phyloP scores from a whole-genome alignment of 1,140 invertebrate genomes.

The Leptopilina clavipes region DNA sequence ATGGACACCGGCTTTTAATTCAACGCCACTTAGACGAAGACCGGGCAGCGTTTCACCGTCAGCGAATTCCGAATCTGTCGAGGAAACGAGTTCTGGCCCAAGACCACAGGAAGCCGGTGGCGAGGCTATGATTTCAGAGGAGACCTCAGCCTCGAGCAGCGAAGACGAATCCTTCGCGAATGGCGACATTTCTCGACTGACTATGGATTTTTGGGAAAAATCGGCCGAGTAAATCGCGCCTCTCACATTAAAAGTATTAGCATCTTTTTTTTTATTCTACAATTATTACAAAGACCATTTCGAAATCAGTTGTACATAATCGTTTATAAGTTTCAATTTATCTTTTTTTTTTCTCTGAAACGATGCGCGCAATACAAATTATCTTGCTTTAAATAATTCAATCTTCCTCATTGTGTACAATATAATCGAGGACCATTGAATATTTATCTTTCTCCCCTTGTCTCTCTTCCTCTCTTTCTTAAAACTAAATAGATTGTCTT shows the following conservation, averaged over 20 bases:
- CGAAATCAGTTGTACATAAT: constrained; percentile 23
- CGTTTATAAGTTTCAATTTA: constrained; percentile 6
- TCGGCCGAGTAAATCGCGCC: constrained; percentile 43
- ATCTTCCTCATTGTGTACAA: constrained; percentile 24
- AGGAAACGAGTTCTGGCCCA: constrained; percentile 58
- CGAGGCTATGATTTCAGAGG: constrained; percentile 75
- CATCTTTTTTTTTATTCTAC: constrained; percentile 1
- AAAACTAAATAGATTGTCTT: not conserved
- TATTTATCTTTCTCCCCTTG: not conserved
- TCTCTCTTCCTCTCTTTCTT: not conserved
- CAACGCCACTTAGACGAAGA: constrained; percentile 59
- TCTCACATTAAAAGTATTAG: constrained; percentile 8
- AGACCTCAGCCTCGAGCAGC: constrained; percentile 71
- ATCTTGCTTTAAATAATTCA: not conserved
- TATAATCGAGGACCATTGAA: constrained; percentile 8
- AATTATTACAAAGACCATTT: not conserved
- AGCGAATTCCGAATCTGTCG: constrained; percentile 48
- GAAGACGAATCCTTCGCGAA: constrained; percentile 72
- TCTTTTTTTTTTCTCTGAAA: constrained; percentile 6
- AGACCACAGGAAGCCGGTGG: constrained; percentile 73
- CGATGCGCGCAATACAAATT: constrained; percentile 20
- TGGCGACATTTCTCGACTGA: constrained; percentile 67
- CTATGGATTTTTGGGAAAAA: constrained; percentile 54
- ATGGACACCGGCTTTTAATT: constrained; percentile 61
- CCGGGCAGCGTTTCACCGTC: constrained; percentile 58